These are phyloP conservation scores for Nemopilema nomurai DNA, from an alignment of 30 jellyfish, hydroid and myxozoan genomes.

Conservation along the genomic window DNA sequence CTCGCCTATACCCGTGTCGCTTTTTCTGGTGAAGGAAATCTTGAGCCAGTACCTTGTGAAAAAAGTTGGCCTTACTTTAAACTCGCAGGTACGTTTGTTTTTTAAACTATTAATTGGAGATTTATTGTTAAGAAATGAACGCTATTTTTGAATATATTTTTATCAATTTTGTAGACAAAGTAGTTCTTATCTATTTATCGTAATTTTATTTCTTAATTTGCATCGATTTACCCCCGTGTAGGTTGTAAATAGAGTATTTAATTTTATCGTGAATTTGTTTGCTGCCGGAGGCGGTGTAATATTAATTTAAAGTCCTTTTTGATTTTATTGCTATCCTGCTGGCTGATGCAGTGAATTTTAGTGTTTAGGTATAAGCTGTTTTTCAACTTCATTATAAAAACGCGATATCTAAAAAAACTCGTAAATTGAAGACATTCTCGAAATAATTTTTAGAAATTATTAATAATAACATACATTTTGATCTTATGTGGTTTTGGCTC, in stretches of 20 bases:
- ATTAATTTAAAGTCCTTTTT: no score
- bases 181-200: slow-evolving; percentile 25
- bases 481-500: no score
- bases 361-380: not conserved
- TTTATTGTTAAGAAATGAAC: not conserved
- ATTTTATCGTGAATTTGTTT: not conserved
- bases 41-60: not conserved
- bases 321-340: not conserved
- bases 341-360: not conserved
- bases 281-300: not conserved
- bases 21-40: not conserved
- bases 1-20: not conserved
- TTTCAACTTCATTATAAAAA: no score
- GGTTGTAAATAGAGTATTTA: slow-evolving; percentile 30
- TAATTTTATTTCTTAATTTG: not conserved
- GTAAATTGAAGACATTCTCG: not conserved
- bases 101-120: slow-evolving; percentile 7
- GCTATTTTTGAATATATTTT: slow-evolving; percentile 32
- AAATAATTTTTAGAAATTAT: no score
- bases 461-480: no score
- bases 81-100: not conserved
- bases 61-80: not conserved
- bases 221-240: slow-evolving; percentile 3
- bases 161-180: slow-evolving; percentile 1
- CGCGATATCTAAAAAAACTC: not conserved